phyloP scores from a whole-genome alignment of 2,113 vertebrate genomes.

The Ardeotis arabs region DNA sequence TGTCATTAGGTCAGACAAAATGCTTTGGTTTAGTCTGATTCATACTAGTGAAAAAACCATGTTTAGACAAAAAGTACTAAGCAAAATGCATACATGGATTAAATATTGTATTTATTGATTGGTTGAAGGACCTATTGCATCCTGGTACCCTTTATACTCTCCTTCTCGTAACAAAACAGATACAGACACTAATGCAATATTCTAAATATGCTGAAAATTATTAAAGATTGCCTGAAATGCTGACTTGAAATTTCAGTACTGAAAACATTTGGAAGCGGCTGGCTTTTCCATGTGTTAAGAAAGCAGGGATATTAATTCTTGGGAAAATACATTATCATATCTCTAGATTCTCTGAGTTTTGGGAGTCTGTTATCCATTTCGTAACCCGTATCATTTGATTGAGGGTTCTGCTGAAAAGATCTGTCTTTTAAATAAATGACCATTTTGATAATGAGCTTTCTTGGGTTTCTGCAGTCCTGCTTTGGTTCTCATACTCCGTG shows the following conservation, averaged over 20 bases:
- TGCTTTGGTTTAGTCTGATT: background rate
- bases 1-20: background rate
- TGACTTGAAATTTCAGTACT: background rate
- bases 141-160: background rate
- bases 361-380: background rate
- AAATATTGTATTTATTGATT: background rate
- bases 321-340: background rate
- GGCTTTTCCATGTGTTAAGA: background rate
- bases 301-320: background rate
- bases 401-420: background rate
- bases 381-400: accelerated
- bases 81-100: background rate
- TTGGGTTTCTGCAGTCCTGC: background rate
- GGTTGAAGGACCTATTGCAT: background rate
- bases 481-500: accelerated
- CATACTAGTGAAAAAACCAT: accelerated
- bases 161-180: background rate
- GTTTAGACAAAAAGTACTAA: background rate
- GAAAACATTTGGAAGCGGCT: background rate
- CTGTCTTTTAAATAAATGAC: background rate
- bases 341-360: background rate
- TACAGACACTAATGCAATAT: background rate
- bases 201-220: background rate
- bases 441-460: background rate
- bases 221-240: background rate